These are phyloP conservation scores for Xerus inauris DNA, from an alignment of 2,113 vertebrate genomes.

Conservation along the genomic window DNA sequence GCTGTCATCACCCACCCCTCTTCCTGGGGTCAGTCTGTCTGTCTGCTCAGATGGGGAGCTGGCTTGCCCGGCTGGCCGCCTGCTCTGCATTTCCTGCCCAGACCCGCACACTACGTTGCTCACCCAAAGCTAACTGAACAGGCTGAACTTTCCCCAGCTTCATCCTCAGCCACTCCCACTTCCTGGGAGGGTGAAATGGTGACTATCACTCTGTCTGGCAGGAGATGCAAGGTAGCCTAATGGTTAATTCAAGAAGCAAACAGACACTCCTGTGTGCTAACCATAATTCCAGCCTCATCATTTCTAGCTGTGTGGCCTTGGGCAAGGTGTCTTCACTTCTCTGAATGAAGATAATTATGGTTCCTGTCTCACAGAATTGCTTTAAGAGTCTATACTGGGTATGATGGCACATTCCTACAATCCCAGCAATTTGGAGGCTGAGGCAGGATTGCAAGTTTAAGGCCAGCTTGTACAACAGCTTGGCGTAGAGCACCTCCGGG, in stretches of 20 bases:
- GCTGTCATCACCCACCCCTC: slow-evolving; percentile 39
- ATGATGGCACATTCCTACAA: neutral
- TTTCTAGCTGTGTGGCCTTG: neutral
- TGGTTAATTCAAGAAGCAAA: neutral
- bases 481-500: too few relatives aligned
- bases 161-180: slow-evolving; percentile 56
- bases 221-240: neutral
- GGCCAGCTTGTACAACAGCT: too few relatives aligned
- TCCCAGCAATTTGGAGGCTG: too few relatives aligned
- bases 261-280: neutral
- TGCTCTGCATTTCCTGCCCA: slow-evolving; percentile 62
- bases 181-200: neutral
- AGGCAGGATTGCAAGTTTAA: too few relatives aligned
- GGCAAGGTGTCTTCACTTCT: neutral
- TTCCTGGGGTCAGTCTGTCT: slow-evolving; percentile 75
- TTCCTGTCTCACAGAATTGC: neutral
- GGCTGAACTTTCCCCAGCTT: slow-evolving; percentile 57
- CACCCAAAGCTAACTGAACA: slow-evolving; percentile 62
- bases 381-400: neutral
- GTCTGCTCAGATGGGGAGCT: slow-evolving; percentile 75
- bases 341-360: neutral
- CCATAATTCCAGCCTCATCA: neutral
- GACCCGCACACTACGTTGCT: slow-evolving; percentile 19
- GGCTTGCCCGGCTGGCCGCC: slow-evolving; percentile 62
- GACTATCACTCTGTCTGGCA: neutral